A percentile compares a stretch with the other conserved stretches of the same genome.
phyloP scores from a whole-genome alignment of 2,113 vertebrate genomes.

The Excalfactoria chinensis region DNA sequence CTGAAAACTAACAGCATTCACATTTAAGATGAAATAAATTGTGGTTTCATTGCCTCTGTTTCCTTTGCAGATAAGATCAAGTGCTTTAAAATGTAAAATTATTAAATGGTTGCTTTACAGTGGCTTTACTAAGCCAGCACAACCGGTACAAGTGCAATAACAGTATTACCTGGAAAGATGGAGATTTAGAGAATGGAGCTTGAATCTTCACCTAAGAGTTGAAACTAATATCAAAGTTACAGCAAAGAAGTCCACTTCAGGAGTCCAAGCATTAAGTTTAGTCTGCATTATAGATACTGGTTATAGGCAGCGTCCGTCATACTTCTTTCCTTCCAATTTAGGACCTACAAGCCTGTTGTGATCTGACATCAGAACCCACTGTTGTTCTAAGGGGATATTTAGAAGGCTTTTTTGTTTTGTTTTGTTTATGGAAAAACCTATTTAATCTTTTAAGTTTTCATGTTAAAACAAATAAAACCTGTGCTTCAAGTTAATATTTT shows the following conservation, averaged over 20 bases:
- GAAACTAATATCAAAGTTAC: neutral
- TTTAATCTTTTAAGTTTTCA: constrained; percentile 25
- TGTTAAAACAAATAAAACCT: constrained; percentile 71
- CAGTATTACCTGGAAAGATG: constrained; percentile 63
- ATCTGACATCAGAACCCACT: constrained; percentile 11
- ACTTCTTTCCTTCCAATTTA: neutral
- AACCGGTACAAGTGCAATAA: constrained; percentile 81
- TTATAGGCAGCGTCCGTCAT: constrained; percentile 35
- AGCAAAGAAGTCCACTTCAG: neutral
- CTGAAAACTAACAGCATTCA: constrained; percentile 21
- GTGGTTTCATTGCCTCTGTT: constrained; percentile 51
- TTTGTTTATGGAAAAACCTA: constrained; percentile 35
- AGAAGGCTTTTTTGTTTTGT: constrained; percentile 37
- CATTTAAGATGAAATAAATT: constrained; percentile 42
- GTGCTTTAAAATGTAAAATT: constrained; percentile 74
- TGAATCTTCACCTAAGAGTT: constrained; percentile 10
- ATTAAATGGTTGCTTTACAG: constrained; percentile 65
- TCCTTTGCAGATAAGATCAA: constrained; percentile 67
- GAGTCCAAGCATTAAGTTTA: constrained; percentile 37
- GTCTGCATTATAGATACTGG: constrained; percentile 51
- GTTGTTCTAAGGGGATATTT: constrained; percentile 67
- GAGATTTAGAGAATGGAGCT: constrained; percentile 41
- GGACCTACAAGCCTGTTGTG: constrained; percentile 41
- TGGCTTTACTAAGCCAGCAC: constrained; percentile 67
- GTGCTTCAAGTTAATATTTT: constrained; percentile 60